phyloP scores from a whole-genome alignment of 1,140 invertebrate genomes.

The Aphelinus atriplicis region DNA sequence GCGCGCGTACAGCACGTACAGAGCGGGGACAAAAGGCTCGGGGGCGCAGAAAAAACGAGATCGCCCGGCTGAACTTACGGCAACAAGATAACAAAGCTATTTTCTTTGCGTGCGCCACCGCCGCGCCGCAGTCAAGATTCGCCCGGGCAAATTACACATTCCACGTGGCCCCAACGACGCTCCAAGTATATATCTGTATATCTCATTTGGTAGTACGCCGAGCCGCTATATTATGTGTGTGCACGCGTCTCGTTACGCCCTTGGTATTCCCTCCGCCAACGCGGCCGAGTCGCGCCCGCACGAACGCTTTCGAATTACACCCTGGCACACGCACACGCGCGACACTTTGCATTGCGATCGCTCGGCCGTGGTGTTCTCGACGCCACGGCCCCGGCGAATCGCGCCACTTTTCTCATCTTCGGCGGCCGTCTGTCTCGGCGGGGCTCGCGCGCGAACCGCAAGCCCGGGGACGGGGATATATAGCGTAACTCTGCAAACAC shows the following conservation, averaged over 20 bases:
- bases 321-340: background rate
- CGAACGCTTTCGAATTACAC: slow-evolving; percentile 35
- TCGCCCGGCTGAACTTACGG: slow-evolving; percentile 29
- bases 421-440: too few species aligned
- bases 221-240: background rate
- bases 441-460: too few species aligned
- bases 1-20: too few species aligned
- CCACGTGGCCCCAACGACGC: slow-evolving; percentile 15
- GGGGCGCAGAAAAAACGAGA: slow-evolving; percentile 8
- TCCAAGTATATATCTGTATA: slow-evolving; percentile 32
- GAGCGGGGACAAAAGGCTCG: too few species aligned
- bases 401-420: too few species aligned
- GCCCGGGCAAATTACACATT: slow-evolving; percentile 32
- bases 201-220: slow-evolving; percentile 1
- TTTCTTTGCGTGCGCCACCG: slow-evolving; percentile 15
- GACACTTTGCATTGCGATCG: slow-evolving; percentile 29
- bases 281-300: background rate
- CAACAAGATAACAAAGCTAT: slow-evolving; percentile 40
- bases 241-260: slow-evolving; percentile 24
- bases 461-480: too few species aligned
- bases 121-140: slow-evolving; percentile 11
- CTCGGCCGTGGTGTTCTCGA: background rate
- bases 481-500: too few species aligned
- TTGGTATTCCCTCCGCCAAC: slow-evolving; percentile 19
- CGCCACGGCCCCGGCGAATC: too few species aligned